Percentiles rank a stretch among this genome's conserved stretches.
Conservation (phyloP, 1,140 invertebrate species). For the Brachystomella parvula region DNA sequence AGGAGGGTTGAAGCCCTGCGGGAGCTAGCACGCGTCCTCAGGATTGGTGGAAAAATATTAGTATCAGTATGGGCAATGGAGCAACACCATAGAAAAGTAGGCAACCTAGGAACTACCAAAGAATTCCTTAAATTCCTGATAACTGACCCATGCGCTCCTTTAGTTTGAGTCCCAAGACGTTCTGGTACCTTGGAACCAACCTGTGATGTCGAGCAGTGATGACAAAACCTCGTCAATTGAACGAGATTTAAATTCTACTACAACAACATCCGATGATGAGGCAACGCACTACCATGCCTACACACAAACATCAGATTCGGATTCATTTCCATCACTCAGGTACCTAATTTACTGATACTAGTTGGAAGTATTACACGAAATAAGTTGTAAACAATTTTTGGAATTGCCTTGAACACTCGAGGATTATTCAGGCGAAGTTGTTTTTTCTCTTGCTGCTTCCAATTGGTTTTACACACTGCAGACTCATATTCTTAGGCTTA, state of each 20-base stretch:
- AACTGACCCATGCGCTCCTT: slow-evolving; percentile 20
- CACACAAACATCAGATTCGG: slow-evolving; percentile 55
- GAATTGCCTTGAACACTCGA: no score
- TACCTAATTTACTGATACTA: no score
- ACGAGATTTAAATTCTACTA: slow-evolving; percentile 49
- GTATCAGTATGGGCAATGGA: slow-evolving; percentile 97
- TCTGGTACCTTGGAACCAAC: slow-evolving; percentile 84
- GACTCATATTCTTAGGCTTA: no score
- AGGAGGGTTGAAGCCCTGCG: slow-evolving; percentile 73
- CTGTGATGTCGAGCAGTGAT: slow-evolving; percentile 50
- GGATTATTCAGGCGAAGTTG: no score
- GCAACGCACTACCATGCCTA: slow-evolving; percentile 58
- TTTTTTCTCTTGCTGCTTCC: no score
- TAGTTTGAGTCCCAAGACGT: slow-evolving; percentile 88
- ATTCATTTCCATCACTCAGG: slow-evolving; percentile 47
- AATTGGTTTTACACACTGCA: no score
- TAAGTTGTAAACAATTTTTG: no score
- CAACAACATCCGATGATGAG: slow-evolving; percentile 53
- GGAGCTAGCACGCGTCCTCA: slow-evolving; percentile 76
- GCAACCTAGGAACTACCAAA: no score
- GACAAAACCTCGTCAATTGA: slow-evolving; percentile 57
- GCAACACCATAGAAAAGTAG: slow-evolving; percentile 73
- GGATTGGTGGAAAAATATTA: slow-evolving; percentile 82
- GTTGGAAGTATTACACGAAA: no score
- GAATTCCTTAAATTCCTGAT: background rate